Base-by-base conservation (phyloP, 2,888 invertebrate genomes). In the Boloria selene region DNA sequence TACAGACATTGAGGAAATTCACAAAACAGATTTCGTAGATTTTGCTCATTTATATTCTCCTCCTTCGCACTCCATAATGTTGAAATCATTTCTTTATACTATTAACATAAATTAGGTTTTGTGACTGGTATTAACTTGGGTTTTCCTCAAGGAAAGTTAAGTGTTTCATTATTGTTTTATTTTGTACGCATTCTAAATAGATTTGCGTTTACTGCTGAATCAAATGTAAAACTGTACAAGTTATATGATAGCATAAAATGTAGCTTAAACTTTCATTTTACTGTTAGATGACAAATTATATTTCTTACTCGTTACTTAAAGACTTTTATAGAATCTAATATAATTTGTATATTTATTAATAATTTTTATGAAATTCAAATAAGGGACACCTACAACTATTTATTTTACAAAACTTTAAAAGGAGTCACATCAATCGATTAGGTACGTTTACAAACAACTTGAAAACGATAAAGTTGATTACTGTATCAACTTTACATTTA, bases 401-500 rank as follows among this genome's bases (percentile, higher is more conserved):
- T 2, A 49, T 3, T 49, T 16, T 49, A 49, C 7, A 16, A 16
- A 59, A 17, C 49, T 47, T 47, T 31, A 2, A 59, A 59, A 49
- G 17, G 49, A 49, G 59, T 59, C 59, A 59, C 49, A 59, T 16
- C 16, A 14, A 47, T 47, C 47, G 47, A 47, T 47, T 49, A 22
- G 22, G 22, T 22, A 31, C 3, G n/a, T 49, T 49, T 49, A 13
- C 47, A 17, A 59, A 50, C 59, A 50, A 59, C 59, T 59, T 59
- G 17, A 31, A 59, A 6, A 0, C 49, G 59, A 59, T 59, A 38
- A 59, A 50, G 38, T 59, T 59, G 38, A 59, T 59, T 59, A 31
- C 50, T 50, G 38, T 50, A 49, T 59, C 59, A 59, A 59, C 50
- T 59, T 38, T 59, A 59, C 59, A 59, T 59, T 59, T 49, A 50